Conservation (phyloP, 2,888 invertebrate species). For the Brenthis daphne region DNA sequence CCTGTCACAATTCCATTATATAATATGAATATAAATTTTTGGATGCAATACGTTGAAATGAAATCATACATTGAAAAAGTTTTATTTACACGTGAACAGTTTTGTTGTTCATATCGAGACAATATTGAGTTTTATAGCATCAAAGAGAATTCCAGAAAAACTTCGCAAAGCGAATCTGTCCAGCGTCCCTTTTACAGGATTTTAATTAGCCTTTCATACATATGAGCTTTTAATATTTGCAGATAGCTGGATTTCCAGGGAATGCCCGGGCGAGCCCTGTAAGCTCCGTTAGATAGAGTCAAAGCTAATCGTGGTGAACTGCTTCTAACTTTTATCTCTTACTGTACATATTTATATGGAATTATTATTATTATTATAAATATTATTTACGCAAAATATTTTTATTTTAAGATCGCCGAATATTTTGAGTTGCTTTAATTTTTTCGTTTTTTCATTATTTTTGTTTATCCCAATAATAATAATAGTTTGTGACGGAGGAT, state of each 20-base stretch:
- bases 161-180: slow-evolving; percentile 22
- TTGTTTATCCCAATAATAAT: no score
- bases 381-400: no score
- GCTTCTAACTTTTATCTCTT: background rate
- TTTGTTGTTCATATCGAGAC: slow-evolving; percentile 22
- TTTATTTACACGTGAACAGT: slow-evolving; percentile 21
- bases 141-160: slow-evolving; percentile 33
- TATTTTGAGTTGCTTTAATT: no score
- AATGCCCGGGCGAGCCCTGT: slow-evolving; percentile 20
- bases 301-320: background rate
- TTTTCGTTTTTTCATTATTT: no score
- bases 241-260: slow-evolving; percentile 17
- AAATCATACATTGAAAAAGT: slow-evolving; percentile 13
- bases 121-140: slow-evolving; percentile 28
- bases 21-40: background rate
- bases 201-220: slow-evolving; percentile 29
- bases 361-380: no score
- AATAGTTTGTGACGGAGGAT: no score
- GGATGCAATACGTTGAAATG: background rate
- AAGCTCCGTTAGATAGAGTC: background rate
- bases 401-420: no score
- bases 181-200: slow-evolving; percentile 30
- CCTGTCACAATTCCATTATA: no score
- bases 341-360: slow-evolving; percentile 4
- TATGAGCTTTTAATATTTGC: slow-evolving; percentile 20